Percentiles rank a stretch among this genome's conserved stretches.
Conservation (phyloP, 1,140 invertebrate genomes). For the Aplysia californica region DNA sequence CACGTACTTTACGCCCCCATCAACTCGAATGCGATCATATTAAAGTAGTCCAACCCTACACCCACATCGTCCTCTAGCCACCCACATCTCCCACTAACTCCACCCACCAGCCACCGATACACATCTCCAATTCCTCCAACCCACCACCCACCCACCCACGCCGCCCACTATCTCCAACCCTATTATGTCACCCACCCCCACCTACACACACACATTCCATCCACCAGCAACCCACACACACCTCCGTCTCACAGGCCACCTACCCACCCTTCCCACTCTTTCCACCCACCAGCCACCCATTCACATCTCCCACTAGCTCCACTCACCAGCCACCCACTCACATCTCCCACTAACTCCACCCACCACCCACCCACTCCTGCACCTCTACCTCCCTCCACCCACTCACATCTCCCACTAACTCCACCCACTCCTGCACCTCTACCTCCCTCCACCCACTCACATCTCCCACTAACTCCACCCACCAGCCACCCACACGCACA, state of each 20-base stretch:
- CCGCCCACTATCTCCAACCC: not conserved
- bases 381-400: not conserved
- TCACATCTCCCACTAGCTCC: not conserved
- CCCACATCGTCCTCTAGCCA: not conserved
- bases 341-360: not conserved
- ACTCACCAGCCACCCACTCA: not conserved
- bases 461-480: not conserved
- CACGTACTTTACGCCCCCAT: too few relatives aligned
- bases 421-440: not conserved
- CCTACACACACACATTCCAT: not conserved
- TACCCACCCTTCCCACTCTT: not conserved
- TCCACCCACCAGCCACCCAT: not conserved
- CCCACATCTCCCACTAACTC: not conserved
- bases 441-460: not conserved
- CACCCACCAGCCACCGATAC: not conserved
- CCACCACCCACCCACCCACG: not conserved
- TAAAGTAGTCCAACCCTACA: too few relatives aligned
- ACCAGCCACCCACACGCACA: not conserved
- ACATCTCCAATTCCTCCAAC: not conserved
- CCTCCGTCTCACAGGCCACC: not conserved
- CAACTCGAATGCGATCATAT: too few relatives aligned
- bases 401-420: not conserved
- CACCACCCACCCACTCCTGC: not conserved
- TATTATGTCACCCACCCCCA: not conserved
- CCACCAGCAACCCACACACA: not conserved